Percentiles rank a stretch among this genome's conserved stretches.
Evolutionary conservation across 2,888 invertebrate species (phyloP).

Genomic region (Cerastoderma edule): DNA sequence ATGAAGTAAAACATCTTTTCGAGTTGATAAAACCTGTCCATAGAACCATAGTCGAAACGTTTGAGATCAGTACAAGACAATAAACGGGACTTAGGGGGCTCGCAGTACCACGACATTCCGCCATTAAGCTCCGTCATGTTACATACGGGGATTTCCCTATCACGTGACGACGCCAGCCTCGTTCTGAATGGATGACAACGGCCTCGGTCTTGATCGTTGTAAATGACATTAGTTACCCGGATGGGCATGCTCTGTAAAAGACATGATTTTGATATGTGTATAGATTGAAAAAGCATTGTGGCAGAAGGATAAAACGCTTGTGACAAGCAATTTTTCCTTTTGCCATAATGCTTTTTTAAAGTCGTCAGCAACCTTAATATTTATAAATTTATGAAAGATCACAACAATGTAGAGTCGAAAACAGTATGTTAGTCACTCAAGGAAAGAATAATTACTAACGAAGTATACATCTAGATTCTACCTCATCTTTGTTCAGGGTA

Average conservation of each 20-base stretch:
- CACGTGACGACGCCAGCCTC: background rate
- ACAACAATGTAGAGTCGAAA: background rate
- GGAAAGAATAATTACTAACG: no score
- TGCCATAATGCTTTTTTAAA: background rate
- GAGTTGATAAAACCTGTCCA: background rate
- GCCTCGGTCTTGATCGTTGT: background rate
- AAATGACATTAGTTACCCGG: background rate
- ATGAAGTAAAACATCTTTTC: background rate
- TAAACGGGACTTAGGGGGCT: background rate
- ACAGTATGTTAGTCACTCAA: no score
- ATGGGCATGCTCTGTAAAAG: background rate
- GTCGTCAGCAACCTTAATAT: background rate
- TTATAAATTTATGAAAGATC: background rate
- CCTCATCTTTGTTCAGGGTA: no score
- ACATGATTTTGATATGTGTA: background rate
- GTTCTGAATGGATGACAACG: conserved; percentile 1
- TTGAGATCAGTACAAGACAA: background rate
- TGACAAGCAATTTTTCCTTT: background rate
- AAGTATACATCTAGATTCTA: no score
- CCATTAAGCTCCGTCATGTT: conserved; percentile 3
- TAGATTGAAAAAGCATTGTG: background rate
- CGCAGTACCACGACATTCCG: conserved; percentile 17
- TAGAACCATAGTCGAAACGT: background rate
- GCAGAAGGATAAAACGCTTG: background rate
- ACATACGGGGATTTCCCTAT: no score